A percentile compares a stretch with the other conserved stretches of the same genome.
phyloP scores from a whole-genome alignment of 2,113 vertebrate species.

The Hippocampus abdominalis region DNA sequence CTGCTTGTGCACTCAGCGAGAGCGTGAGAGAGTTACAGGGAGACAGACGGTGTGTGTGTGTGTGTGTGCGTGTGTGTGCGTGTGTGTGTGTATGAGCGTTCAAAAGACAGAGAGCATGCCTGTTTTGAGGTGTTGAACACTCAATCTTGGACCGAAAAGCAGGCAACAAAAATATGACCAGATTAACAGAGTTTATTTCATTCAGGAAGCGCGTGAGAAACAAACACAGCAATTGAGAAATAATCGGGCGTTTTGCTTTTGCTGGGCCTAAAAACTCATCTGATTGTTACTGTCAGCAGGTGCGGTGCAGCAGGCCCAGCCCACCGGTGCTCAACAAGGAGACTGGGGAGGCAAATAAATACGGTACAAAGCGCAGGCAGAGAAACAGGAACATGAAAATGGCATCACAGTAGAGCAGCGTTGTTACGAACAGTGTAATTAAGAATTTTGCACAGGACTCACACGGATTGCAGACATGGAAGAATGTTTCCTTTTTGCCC shows the following conservation, averaged over 20 bases:
- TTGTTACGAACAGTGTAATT: not conserved
- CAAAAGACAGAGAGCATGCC: conserved; percentile 18
- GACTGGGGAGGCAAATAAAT: not conserved
- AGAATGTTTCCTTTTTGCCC: not conserved
- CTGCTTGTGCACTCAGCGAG: conserved; percentile 40
- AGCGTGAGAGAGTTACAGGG: conserved; percentile 39
- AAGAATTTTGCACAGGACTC: not conserved
- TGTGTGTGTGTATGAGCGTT: conserved; percentile 3
- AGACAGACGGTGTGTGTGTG: conserved; percentile 19
- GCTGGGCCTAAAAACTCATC: not conserved
- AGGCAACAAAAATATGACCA: not conserved
- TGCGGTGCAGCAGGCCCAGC: not conserved
- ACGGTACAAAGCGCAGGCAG: not conserved
- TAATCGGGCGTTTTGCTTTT: not conserved
- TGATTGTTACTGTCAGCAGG: not conserved
- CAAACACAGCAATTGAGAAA: not conserved
- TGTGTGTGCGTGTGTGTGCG: conserved; percentile 11
- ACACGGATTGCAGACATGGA: not conserved
- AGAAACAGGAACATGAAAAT: not conserved
- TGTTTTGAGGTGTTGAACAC: conserved; percentile 36
- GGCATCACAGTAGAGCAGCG: not conserved
- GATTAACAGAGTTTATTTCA: not conserved
- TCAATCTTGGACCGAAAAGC: not conserved
- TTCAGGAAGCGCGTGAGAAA: not conserved
- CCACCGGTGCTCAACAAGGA: not conserved